phyloP scores from a whole-genome alignment of 1,140 invertebrate species.

The Drosophila leontia region DNA sequence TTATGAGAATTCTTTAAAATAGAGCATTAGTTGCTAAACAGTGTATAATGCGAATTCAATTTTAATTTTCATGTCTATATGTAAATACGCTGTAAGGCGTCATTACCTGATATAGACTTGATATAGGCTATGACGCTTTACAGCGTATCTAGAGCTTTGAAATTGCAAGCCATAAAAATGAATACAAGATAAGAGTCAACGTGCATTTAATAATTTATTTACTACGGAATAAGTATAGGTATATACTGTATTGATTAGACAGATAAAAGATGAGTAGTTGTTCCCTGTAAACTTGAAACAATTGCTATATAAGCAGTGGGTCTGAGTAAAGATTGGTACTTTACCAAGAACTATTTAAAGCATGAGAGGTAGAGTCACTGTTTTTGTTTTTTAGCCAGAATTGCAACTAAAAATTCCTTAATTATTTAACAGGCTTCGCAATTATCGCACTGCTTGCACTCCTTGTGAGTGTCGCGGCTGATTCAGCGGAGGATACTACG shows the following conservation, averaged over 20 bases:
- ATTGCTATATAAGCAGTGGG: conserved; percentile 30
- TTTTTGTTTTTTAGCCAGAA: no score
- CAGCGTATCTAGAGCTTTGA: neutral
- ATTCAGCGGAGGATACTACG: conserved; percentile 23
- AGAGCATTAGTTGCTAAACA: neutral
- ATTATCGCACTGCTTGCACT: conserved; percentile 7
- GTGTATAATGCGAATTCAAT: neutral
- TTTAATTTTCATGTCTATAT: neutral
- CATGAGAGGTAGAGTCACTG: conserved; percentile 22
- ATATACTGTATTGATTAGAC: conserved; percentile 21
- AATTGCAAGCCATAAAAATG: conserved; percentile 2
- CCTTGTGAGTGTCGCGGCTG: neutral
- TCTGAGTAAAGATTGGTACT: neutral
- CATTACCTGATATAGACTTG: neutral
- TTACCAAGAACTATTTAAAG: neutral
- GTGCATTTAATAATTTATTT: conserved; percentile 2
- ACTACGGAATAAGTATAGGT: conserved; percentile 3
- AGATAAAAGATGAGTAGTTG: conserved; percentile 4
- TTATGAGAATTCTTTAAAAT: neutral
- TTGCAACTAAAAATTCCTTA: neutral
- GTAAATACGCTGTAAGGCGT: neutral
- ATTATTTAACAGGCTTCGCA: neutral
- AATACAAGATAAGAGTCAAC: conserved; percentile 16
- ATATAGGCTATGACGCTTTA: neutral
- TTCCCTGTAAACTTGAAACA: neutral